Base-by-base conservation (phyloP, 2,888 invertebrate species). In the Drosophila leonis region DNA sequence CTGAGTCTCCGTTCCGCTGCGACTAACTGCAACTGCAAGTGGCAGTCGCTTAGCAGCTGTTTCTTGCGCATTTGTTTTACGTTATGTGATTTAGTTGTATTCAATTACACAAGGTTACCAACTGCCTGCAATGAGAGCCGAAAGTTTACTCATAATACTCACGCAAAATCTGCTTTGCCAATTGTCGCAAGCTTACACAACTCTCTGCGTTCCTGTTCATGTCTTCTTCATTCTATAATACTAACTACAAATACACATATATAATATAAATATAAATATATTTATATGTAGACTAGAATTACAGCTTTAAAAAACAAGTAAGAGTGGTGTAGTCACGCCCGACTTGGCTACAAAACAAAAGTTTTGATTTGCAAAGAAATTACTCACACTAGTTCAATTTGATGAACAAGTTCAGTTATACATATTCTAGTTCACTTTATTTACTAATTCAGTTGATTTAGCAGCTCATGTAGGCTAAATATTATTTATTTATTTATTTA, bases 41-140 rank as follows among this genome's bases (percentile, higher is more conserved):
- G 5, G 39, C 42, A 33, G 10, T n/a, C 59, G 20, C 15, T 29
- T 10, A 9, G 10, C 56, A 66, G 66, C 72, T 75, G 75, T 63
- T 59, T 54, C 57, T 20, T 27, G 18, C 3, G 10, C 29, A 44
- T 27, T 31, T 39, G 18, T 49, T 46, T 49, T 42, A 41, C 41
- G 35, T 5, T 1, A 13, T 20, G 7, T 52, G 15, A 42, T 57
- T 48, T n/a, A 48, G 20, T 39, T 65, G n/a, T n/a, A 48, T 24
- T 55, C 35, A 8, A 65, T 65, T 39, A 12, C 33, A 37, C 35
- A 42, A 39, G 31, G 12, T 18, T 27, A 24, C 20, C 33, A 35
- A 8, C 1, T 12, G 18, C 12, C 27, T 33, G 33, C 33, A 33
- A 18, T 31, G 5, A 31, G 12, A 10, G 5, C 15, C 15, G 33